Evolutionary conservation across 2,888 invertebrate genomes (phyloP).

Genomic region (Eilema griseolum): DNA sequence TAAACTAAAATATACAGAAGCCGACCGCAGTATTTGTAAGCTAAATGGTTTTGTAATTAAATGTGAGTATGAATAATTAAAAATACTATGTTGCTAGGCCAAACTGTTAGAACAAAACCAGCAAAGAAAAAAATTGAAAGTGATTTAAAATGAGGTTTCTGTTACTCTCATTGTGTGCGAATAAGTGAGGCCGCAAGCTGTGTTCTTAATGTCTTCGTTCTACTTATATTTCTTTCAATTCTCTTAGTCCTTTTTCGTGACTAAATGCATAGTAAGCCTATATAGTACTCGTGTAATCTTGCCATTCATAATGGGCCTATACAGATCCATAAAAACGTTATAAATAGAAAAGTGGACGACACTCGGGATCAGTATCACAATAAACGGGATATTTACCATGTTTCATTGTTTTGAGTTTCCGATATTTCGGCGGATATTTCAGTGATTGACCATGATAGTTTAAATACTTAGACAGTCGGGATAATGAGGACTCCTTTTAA

Average conservation of each 20-base stretch:
- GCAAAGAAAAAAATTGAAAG: neutral
- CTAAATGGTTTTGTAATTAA: neutral
- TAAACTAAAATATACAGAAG: neutral
- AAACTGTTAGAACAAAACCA: neutral
- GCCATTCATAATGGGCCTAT: neutral
- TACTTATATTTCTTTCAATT: neutral
- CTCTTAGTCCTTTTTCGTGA: neutral
- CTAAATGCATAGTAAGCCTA: neutral
- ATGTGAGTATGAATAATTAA: neutral
- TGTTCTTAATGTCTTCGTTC: neutral
- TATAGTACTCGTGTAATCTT: neutral
- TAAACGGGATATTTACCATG: no score
- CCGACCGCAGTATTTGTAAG: neutral
- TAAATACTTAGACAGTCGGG: no score
- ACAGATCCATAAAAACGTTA: no score
- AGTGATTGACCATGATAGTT: no score
- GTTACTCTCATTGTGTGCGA: neutral
- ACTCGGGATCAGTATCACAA: no score
- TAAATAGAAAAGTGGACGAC: neutral
- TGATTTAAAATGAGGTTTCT: conserved; percentile 11
- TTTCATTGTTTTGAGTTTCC: no score
- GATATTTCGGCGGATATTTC: no score
- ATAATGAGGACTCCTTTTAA: neutral
- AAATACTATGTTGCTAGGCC: neutral
- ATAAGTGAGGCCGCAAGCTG: conserved; percentile 6